phyloP scores from a whole-genome alignment of 2,113 vertebrate genomes.

The Hystrix cristata region DNA sequence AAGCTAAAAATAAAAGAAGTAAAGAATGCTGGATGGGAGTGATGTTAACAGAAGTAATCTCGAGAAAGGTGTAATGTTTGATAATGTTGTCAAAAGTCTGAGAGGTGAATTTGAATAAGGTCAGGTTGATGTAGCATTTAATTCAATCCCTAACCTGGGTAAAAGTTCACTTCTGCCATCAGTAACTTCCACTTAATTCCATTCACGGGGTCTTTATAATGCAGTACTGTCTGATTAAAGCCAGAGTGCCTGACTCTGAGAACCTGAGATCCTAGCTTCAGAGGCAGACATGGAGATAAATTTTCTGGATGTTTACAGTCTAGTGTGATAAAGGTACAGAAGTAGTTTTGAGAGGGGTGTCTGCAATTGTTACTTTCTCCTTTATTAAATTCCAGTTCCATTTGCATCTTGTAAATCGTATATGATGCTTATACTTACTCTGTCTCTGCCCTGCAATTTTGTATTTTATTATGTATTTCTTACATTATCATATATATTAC shows the following conservation, averaged over 20 bases:
- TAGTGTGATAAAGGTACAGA: not conserved
- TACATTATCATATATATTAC: slow-evolving; percentile 53
- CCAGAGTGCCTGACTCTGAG: not conserved
- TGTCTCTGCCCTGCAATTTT: slow-evolving; percentile 23
- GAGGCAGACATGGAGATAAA: not conserved
- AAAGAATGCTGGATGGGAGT: not conserved
- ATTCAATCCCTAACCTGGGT: not conserved
- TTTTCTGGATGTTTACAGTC: not conserved
- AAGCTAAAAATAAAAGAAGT: not conserved
- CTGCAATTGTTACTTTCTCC: slow-evolving; percentile 14
- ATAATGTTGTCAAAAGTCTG: not conserved
- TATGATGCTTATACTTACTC: not conserved
- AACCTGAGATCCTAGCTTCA: not conserved
- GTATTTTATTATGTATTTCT: slow-evolving; percentile 39
- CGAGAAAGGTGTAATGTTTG: not conserved
- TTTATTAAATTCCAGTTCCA: slow-evolving; percentile 51
- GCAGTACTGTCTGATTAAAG: not conserved
- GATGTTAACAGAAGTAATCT: not conserved
- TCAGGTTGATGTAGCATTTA: slow-evolving; percentile 46
- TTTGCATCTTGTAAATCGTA: slow-evolving; percentile 48
- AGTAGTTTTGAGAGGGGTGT: not conserved
- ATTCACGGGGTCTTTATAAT: slow-evolving; percentile 13
- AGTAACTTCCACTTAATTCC: slow-evolving; percentile 29
- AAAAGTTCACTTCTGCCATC: slow-evolving; percentile 13
- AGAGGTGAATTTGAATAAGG: not conserved